phyloP scores from a whole-genome alignment of 2,888 invertebrate species.

The Coelogynopora nodosa region DNA sequence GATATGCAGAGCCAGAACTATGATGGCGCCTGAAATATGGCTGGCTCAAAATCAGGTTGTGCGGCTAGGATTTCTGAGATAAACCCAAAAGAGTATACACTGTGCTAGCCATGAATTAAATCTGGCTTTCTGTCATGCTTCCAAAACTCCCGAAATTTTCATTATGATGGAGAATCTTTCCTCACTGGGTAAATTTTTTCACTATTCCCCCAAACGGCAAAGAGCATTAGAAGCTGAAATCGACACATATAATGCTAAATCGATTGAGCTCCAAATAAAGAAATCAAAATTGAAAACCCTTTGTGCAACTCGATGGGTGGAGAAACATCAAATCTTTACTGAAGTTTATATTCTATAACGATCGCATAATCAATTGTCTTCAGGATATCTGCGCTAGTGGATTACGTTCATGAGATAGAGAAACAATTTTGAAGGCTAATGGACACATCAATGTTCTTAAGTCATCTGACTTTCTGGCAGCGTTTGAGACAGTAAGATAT shows the following conservation, averaged over 20 bases:
- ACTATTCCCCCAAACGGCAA: neutral
- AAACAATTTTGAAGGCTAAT: neutral
- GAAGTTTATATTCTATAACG: neutral
- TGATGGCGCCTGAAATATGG: neutral
- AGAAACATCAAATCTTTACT: neutral
- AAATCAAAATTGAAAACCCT: neutral
- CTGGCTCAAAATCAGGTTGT: neutral
- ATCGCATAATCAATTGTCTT: neutral
- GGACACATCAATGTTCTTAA: neutral
- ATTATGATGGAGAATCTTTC: neutral
- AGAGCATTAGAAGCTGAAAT: neutral
- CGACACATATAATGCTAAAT: neutral
- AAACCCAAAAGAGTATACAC: neutral
- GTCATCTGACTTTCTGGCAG: neutral
- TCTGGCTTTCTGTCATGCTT: neutral
- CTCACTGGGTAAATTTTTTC: neutral
- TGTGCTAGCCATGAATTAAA: neutral
- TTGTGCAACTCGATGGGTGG: neutral
- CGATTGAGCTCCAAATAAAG: neutral
- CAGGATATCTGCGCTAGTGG: neutral
- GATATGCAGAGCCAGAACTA: neutral
- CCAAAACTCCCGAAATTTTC: neutral
- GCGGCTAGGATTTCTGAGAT: neutral
- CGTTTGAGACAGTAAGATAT: neutral
- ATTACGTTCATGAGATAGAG: neutral